Conservation (phyloP, 2,113 vertebrate species). For the Candoia aspera region DNA sequence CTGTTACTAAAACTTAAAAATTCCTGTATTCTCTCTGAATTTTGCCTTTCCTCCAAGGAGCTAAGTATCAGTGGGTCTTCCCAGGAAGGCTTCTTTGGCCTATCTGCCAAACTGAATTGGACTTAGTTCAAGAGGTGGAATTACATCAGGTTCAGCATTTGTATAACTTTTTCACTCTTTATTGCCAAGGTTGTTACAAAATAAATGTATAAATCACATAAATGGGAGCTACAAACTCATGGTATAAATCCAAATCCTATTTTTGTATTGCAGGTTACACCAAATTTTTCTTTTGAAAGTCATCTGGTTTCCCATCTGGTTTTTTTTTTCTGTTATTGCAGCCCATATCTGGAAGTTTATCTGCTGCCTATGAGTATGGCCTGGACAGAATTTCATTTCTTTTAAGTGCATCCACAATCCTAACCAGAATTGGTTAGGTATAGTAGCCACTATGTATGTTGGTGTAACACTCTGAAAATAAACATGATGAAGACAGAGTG, state of each 20-base stretch:
- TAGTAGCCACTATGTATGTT: conserved; percentile 73
- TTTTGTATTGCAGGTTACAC: conserved; percentile 74
- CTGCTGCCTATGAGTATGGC: conserved; percentile 34
- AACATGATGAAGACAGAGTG: conserved; percentile 98
- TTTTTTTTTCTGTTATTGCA: conserved; percentile 21
- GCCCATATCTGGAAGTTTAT: conserved; percentile 38
- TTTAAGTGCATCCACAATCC: conserved; percentile 39
- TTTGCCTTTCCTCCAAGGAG: not conserved
- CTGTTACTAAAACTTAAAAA: not conserved
- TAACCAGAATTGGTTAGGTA: conserved; percentile 27
- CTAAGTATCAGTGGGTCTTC: not conserved
- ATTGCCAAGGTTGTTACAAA: conserved; percentile 30
- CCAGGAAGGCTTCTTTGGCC: too few species aligned
- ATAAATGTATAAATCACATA: conserved; percentile 40
- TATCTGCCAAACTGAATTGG: not conserved
- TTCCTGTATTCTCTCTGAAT: not conserved
- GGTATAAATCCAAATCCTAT: conserved; percentile 52
- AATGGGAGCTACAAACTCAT: conserved; percentile 1
- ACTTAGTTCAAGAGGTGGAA: not conserved
- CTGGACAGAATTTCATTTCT: conserved; percentile 38
- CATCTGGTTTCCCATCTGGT: not conserved
- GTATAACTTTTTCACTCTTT: not conserved
- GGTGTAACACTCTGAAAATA: conserved; percentile 75
- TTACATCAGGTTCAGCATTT: not conserved
- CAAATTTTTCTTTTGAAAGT: conserved; percentile 49